Conservation (phyloP, 1,140 invertebrate species). For the Octopus bimaculoides region DNA sequence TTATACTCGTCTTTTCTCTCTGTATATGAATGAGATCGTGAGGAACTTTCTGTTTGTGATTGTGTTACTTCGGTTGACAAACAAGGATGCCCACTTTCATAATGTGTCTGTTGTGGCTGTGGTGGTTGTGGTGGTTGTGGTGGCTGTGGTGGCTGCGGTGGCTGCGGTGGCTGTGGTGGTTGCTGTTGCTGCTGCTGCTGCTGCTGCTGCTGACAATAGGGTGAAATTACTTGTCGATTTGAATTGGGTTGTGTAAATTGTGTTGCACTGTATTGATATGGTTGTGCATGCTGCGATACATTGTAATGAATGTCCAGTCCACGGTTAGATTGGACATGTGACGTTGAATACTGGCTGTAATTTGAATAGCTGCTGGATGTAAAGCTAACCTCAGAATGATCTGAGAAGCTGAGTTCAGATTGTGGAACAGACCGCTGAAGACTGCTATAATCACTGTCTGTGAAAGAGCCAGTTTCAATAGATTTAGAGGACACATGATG, state of each 20-base stretch:
- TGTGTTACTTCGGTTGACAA: neutral
- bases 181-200: neutral
- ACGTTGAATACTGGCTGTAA: constrained; percentile 8
- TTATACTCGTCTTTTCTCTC: constrained; percentile 8
- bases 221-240: neutral
- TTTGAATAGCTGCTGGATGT: neutral
- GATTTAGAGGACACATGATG: constrained; percentile 25
- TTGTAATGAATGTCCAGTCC: constrained; percentile 4
- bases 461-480: constrained; percentile 21
- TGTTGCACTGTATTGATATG: neutral
- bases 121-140: constrained; percentile 14
- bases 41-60: constrained; percentile 10
- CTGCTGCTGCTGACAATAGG: constrained; percentile 3
- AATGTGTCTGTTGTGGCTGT: neutral
- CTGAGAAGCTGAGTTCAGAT: constrained; percentile 26
- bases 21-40: constrained; percentile 3
- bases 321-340: neutral
- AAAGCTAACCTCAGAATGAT: constrained; percentile 31
- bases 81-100: constrained; percentile 15
- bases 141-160: constrained; percentile 13
- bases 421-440: constrained; percentile 17
- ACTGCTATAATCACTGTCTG: constrained; percentile 16
- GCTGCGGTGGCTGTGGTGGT: constrained; percentile 7
- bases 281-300: neutral
- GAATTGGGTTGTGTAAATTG: neutral